Base-by-base conservation (phyloP, 2,113 vertebrate species). In the Spea bombifrons region DNA sequence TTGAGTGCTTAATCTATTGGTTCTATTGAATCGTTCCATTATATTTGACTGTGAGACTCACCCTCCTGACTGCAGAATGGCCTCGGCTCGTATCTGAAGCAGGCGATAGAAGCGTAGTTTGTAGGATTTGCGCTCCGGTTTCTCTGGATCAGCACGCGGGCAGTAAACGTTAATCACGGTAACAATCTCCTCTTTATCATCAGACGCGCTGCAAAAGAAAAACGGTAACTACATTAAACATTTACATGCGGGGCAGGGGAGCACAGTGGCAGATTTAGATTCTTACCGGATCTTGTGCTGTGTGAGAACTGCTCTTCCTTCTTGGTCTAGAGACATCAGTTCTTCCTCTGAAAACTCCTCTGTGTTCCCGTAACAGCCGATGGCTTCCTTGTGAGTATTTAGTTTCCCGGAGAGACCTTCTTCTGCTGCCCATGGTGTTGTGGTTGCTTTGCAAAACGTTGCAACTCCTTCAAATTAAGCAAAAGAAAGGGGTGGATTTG, bases 111-210 rank as follows among this genome's bases (percentile, higher is more conserved):
- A 96, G 50, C 89, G 92, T 68, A 94, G 86, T 83, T 96, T 96
- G 86, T 94, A 97, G 50, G 77, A 84, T 67, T 91, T 90, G 3
- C 94, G 85, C 69, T 95, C 94, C 1, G 94, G 91, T 63, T 93
- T 93, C 16, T 91, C 93, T 12, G 94, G 94, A 83, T 95, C 94
- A 0, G 90, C 95, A 1, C 93, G 90, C 0, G 95, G 95, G 80
- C 95, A 97, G 81, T 96, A 97, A 3, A 96, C 95, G 3, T 97
- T 96, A 69, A 96, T 92, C 10, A 97, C 68, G 3, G 91, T 90
- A 72, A 95, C 68, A 0, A 81, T 91, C 81, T 88, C 85, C 61
- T 89, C 89, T 71, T 87, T 82, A 9, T 85, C 83, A 73, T 87
- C 85, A 15, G 45, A 7, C 3, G 81, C 84, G 47, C 88, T 91